These are phyloP conservation scores for Poeciliopsis occidentalis DNA, from an alignment of 2,113 vertebrate species.

Conservation along the genomic window DNA sequence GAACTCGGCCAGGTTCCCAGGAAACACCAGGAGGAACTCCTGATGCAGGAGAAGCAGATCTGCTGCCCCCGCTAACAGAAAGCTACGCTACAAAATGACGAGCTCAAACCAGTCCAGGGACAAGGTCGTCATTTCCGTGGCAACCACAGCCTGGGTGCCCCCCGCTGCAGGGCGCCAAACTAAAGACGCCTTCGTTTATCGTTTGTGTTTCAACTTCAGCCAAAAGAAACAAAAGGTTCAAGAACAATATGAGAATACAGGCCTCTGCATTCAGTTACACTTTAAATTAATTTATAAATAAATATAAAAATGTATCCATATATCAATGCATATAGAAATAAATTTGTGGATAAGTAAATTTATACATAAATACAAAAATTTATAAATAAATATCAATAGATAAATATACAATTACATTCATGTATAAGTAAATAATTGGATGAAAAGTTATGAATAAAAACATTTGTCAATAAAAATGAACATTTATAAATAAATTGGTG, in stretches of 20 bases:
- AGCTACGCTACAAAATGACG: constrained; percentile 35
- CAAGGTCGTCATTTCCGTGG: constrained; percentile 57
- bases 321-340: too few species aligned
- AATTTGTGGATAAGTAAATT: too few species aligned
- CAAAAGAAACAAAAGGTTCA: constrained; percentile 15
- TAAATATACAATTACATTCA: too few species aligned
- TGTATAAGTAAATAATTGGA: too few species aligned
- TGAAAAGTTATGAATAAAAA: too few species aligned
- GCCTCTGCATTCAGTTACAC: not conserved
- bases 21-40: constrained; percentile 48
- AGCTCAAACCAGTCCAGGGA: constrained; percentile 27
- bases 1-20: constrained; percentile 34
- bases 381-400: too few species aligned
- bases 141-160: constrained; percentile 17
- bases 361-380: too few species aligned
- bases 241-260: not conserved
- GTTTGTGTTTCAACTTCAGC: constrained; percentile 12
- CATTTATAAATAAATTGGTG: too few species aligned
- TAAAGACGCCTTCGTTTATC: not conserved
- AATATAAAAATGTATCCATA: too few species aligned
- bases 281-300: too few species aligned
- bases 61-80: constrained; percentile 35
- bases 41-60: constrained; percentile 13
- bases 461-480: too few species aligned
- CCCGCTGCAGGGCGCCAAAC: not conserved